Percentiles rank a stretch among this genome's conserved stretches.
These are phyloP conservation scores for Rhingia rostrata DNA, from an alignment of 2,888 invertebrate species.

Conservation along the genomic window DNA sequence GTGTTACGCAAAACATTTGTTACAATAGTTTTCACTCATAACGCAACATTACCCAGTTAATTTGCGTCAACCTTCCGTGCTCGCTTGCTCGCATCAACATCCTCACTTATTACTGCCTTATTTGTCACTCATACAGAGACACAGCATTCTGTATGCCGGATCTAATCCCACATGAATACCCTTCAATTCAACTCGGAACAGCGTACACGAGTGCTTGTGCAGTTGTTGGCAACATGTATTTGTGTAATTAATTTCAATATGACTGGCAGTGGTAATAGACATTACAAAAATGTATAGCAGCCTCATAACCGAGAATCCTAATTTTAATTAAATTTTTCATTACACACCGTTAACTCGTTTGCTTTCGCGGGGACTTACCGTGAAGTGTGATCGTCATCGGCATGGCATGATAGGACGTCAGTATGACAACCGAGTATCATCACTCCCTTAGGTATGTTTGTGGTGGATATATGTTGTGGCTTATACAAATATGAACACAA, in stretches of 20 bases:
- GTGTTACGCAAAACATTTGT: slow-evolving; percentile 64
- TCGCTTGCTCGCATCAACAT: slow-evolving; percentile 3
- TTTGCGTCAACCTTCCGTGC: slow-evolving; percentile 60
- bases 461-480: slow-evolving; percentile 50
- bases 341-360: slow-evolving; percentile 74
- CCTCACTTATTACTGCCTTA: background rate
- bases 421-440: slow-evolving; percentile 29
- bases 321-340: slow-evolving; percentile 75
- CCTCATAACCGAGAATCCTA: slow-evolving; percentile 72
- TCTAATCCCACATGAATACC: slow-evolving; percentile 45
- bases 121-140: slow-evolving; percentile 10
- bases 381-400: background rate
- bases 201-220: background rate
- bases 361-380: slow-evolving; percentile 10
- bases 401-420: slow-evolving; percentile 15
- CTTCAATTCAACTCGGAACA: slow-evolving; percentile 22
- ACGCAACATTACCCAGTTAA: slow-evolving; percentile 73
- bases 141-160: slow-evolving; percentile 17
- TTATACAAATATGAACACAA: slow-evolving; percentile 27
- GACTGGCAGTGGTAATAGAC: slow-evolving; percentile 72
- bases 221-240: slow-evolving; percentile 58
- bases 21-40: slow-evolving; percentile 73
- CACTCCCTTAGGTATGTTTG: slow-evolving; percentile 45
- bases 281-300: slow-evolving; percentile 70
- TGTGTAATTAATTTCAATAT: slow-evolving; percentile 74